Percentiles rank a stretch among this genome's conserved stretches.
Evolutionary conservation across 2,888 invertebrate species (phyloP).

Genomic region (Liopterus haemorrhoidalis): DNA sequence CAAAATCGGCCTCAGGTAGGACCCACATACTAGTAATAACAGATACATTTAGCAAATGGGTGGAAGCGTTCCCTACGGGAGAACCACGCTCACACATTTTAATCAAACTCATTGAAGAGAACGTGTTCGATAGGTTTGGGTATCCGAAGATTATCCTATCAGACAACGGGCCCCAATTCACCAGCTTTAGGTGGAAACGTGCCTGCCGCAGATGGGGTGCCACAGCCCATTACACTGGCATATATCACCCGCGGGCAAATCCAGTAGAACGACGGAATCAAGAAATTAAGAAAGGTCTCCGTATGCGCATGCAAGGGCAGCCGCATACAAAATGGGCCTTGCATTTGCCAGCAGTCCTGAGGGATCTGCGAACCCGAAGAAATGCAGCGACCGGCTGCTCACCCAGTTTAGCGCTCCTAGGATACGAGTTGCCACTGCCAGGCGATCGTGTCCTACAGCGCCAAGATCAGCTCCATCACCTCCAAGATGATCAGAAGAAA

Average conservation of each 20-base stretch:
- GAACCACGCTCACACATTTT: constrained; percentile 8
- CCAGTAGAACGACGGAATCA: constrained; percentile 31
- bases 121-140: constrained; percentile 20
- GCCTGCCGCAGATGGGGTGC: constrained; percentile 9
- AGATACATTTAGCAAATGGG: too few relatives aligned
- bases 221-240: constrained; percentile 24
- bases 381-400: too few relatives aligned
- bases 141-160: constrained; percentile 9
- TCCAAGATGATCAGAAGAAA: too few relatives aligned
- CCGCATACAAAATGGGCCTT: too few relatives aligned
- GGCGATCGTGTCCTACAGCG: too few relatives aligned
- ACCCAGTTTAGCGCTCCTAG: too few relatives aligned
- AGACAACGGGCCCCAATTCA: constrained; percentile 22
- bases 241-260: constrained; percentile 31
- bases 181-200: constrained; percentile 9
- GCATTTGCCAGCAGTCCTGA: too few relatives aligned
- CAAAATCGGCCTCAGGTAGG: constrained; percentile 13
- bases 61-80: constrained; percentile 27
- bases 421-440: too few relatives aligned
- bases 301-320: constrained; percentile 17
- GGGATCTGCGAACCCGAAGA: too few relatives aligned
- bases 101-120: constrained; percentile 14
- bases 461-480: too few relatives aligned
- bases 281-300: constrained; percentile 30
- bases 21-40: too few relatives aligned